Evolutionary conservation across 2,113 vertebrate species (phyloP), one percentile per base, ranked within the genome.

Genomic region (Ammodytes dubius): DNA sequence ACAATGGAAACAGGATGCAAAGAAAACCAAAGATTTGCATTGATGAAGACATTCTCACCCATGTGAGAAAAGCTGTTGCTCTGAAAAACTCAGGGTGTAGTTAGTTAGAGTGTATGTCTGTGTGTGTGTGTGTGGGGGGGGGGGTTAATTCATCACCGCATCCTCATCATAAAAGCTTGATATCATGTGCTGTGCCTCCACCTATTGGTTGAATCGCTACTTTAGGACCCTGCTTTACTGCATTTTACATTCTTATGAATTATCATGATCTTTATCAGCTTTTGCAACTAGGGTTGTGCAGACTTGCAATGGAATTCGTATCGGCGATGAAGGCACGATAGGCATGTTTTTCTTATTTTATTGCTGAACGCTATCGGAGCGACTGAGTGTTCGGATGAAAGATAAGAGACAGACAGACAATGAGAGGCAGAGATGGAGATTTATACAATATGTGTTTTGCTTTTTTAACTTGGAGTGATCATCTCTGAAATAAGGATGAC

Each of bases 171-270:
- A 64, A 76, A 61, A 45, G 45, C 40, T 78, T 40, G 11, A 57
- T 58, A 70, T 7, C 2, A 35, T 4, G 69, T 77, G 69, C 72
- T 81, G 59, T 87, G 77, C 53, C 85, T 84, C 81, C 85, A 87
- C 50, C 85, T 84, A 4, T 84, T 50, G 81, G 77, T 37, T 57
- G 74, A 71, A 1, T 66, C 3, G 0, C 1, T 69, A 69, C 27
- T 46, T 68, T 15, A 17, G 8, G 39, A 27, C 52, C 0, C 17
- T 46, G 13, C 35, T 50, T 5, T 64, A 15, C 7, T 69, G 3
- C 27, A 35, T 47, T 65, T 37, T 15, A 27, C 13, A 27, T 15
- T 70, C 5, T 45, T 70, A 39, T 64, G 17, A 12, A 46, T 27
- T 27, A 27, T 64, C 61, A 2, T 4, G 6, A 46, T 46, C n/a